Evolutionary conservation across 2,888 invertebrate genomes (phyloP), one percentile per base, ranked within the genome.

Genomic region (Chloroclystis v-ata): DNA sequence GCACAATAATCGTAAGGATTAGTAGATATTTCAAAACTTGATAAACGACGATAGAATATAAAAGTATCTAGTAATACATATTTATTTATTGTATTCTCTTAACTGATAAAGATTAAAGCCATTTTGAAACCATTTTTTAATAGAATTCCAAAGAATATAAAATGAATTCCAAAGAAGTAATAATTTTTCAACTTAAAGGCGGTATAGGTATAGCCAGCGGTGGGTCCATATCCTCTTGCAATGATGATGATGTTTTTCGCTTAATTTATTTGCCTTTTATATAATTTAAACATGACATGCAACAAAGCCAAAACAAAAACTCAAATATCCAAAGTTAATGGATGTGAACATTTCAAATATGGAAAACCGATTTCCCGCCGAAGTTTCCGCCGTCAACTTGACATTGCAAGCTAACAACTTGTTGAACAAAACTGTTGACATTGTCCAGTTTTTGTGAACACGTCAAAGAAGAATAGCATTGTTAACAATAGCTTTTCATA

Each of bases 351-450:
- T 26, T 37, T 41, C n/a, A 37, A 28, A 44, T 30, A 39, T 12
- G 28, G 45, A 43, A 14, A 40, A 14, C 5, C 5, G 13, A 7
- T 39, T 39, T 41, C 10, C 37, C 24, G 35, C 16, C 20, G 13
- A 14, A 30, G 14, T 32, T 29, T 16, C 32, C 10, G 32, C 32
- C 49, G 72, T 71, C 74, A 75, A 72, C 72, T 65, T 63, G 63
- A 56, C 63, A n/a, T 33, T 2, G 16, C 33, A 35, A 33, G 70
- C 71, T 69, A 67, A 71, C 76, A 72, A 82, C 81, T 82, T 82
- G 82, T 82, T 82, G 81, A 79, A 62, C 62, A 58, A 67, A 69
- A 71, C 72, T 75, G 72, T 78, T 70, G 65, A 67, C 73, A 72
- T 67, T 67, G 66, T 77, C 76, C 74, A 67, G 63, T 65, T 71